These are phyloP conservation scores for Cottus gobio DNA, from an alignment of 2,113 vertebrate species.

Conservation along the genomic window DNA sequence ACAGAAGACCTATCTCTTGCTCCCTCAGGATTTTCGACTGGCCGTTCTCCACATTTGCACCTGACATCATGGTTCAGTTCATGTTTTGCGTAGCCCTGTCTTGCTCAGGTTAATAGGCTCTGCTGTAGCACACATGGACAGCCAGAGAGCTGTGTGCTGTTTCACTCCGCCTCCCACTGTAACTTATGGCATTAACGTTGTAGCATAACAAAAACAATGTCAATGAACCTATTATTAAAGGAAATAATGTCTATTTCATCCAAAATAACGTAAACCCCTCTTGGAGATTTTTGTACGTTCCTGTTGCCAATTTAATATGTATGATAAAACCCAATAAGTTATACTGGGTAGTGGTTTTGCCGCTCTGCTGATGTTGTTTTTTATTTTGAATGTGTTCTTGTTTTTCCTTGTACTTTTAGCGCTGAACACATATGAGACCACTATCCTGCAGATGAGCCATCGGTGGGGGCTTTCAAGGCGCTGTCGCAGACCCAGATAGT, in stretches of 20 bases:
- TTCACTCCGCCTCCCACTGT: not conserved
- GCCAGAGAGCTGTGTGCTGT: not conserved
- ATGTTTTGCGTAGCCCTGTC: constrained; percentile 14
- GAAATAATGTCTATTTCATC: not conserved
- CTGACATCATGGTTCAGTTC: constrained; percentile 43
- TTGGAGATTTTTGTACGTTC: not conserved
- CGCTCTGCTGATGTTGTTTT: constrained; percentile 15
- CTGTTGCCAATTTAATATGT: not conserved
- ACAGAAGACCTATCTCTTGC: constrained; percentile 63
- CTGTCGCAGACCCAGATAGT: constrained; percentile 96
- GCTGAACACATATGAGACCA: constrained; percentile 89
- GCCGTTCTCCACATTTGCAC: constrained; percentile 46
- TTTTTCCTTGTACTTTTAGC: constrained; percentile 77
- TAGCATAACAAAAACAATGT: not conserved
- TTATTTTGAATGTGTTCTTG: constrained; percentile 6
- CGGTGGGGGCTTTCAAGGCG: constrained; percentile 88
- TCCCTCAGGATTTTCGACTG: constrained; percentile 51
- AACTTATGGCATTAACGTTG: not conserved
- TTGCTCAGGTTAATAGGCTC: constrained; percentile 7
- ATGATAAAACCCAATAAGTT: not conserved
- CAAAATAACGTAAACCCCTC: not conserved
- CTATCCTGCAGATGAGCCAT: constrained; percentile 96
- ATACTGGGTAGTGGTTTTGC: not conserved
- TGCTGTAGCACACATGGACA: not conserved
- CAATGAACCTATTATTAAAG: not conserved